Evolutionary conservation across 92 coral and sea anemone genomes (phyloP), one percentile per base, ranked within the genome.

Genomic region (Galaxea fascicularis): DNA sequence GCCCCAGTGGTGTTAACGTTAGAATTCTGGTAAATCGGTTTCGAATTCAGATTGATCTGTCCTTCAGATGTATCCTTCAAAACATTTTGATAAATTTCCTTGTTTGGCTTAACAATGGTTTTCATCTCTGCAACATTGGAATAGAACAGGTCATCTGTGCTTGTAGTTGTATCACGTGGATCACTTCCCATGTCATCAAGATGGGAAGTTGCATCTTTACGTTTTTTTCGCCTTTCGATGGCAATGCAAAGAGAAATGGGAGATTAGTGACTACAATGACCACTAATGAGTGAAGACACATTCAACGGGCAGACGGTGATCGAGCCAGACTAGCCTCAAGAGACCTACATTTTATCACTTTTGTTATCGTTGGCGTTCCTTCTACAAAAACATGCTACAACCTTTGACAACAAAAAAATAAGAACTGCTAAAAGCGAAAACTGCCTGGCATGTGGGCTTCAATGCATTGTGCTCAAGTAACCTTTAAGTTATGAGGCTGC

Each of bases 21-120:
- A 13, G 76, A 15, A 47, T 71, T 71, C 35, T 71, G 76, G 24
- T 65, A 65, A 12, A 65, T 65, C n/a, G 28, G n/a, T n/a, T n/a
- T n/a, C n/a, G n/a, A n/a, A n/a, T n/a, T n/a, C n/a, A n/a, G n/a
- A 6, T 65, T 18, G 44, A 0, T 24, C 16, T n/a, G 12, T 65
- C 15, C 15, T 65, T 13, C 10, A 13, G 35, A 29, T 8, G 44
- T 6, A 17, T 12, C 44, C 44, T 0, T 30, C 10, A 0, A 8
- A 30, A 16, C 44, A 29, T 30, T 65, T 65, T 29, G 45, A 65
- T 71, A 71, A 45, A 71, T 22, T 58, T 45, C 22, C 14, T 71
- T 47, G 8, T 14, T 28, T n/a, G 57, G 28, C 66, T 51, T 20
- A 8, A 11, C 22, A 11, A 47, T 26, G 12, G 3, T 6, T 0